Conservation (phyloP, 2,888 invertebrate genomes). For the Drosophila affinis region DNA sequence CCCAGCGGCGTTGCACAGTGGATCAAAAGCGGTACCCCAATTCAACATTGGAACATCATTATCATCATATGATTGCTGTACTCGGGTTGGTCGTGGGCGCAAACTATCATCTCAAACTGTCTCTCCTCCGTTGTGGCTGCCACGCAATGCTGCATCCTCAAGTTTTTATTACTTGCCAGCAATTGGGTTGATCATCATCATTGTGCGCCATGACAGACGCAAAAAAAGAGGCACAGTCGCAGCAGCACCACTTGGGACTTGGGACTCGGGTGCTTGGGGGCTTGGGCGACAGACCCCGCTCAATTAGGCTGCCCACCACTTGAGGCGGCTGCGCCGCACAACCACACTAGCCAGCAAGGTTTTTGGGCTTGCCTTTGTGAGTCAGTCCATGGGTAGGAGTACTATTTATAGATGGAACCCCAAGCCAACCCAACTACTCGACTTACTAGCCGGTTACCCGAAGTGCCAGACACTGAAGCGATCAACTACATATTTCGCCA, state of each 20-base stretch:
- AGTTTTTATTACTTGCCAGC: slow-evolving; percentile 52
- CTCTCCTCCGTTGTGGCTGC: slow-evolving; percentile 49
- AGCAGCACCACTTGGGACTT: slow-evolving; percentile 50
- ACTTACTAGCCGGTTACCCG: slow-evolving; percentile 24
- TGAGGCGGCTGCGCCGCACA: slow-evolving; percentile 16
- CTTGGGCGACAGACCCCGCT: slow-evolving; percentile 61
- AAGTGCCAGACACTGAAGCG: slow-evolving; percentile 52
- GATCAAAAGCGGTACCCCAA: slow-evolving; percentile 8
- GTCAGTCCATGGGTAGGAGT: slow-evolving; percentile 37
- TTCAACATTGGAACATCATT: slow-evolving; percentile 36
- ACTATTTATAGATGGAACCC: slow-evolving; percentile 17
- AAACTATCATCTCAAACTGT: slow-evolving; percentile 51
- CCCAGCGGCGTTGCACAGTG: slow-evolving; percentile 31
- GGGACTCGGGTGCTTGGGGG: not conserved
- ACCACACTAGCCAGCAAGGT: slow-evolving; percentile 33
- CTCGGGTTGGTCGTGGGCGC: slow-evolving; percentile 59
- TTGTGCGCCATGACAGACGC: slow-evolving; percentile 58
- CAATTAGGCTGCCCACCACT: slow-evolving; percentile 76
- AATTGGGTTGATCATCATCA: slow-evolving; percentile 61
- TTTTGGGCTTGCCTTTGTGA: slow-evolving; percentile 46
- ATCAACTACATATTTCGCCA: slow-evolving; percentile 49
- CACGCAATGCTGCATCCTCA: slow-evolving; percentile 73
- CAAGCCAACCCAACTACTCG: slow-evolving; percentile 41
- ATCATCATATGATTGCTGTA: slow-evolving; percentile 35
- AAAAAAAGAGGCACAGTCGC: slow-evolving; percentile 16